Base-by-base conservation (phyloP, 1,140 invertebrate genomes). In the Gyrodactylus bullatarudis region DNA sequence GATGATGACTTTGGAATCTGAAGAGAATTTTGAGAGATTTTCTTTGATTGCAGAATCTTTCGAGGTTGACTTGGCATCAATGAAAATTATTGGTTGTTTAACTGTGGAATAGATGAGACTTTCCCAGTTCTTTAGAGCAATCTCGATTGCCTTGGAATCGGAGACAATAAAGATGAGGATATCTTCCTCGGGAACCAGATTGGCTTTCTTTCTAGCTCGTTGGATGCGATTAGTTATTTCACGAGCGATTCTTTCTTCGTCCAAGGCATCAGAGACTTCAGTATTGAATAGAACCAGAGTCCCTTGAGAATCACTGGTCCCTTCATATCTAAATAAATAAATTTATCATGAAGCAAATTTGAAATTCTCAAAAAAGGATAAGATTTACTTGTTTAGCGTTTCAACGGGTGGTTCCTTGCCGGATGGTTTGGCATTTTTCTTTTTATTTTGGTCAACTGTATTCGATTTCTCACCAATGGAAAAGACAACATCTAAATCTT, bases 151-250 rank as follows among this genome's bases (percentile, higher is more conserved):
- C n/a, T 8, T 8, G n/a, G 34, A 54, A n/a, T 54, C 34, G n/a
- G 34, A 8, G 8, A 16, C 34, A 54, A 54, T 54, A 54, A 54
- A 54, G 34, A 54, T 54, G 34, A 54, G 34, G n/a, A 54, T 54
- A 54, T 54, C 34, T 54, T 75, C 26, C 20, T 68, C 20, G n/a
- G 26, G 73, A 26, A 26, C 8, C 20, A 73, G 73, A 72, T 70
- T 69, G 19, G 75, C 80, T 80, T 93, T 91, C 80, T 98, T 98
- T n/a, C 94, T 83, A 0, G 98, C 81, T 81, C 94, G 95, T 78
- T 99, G 95, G 54, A 99, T 85, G 68, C 93, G 85, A 79, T 97
- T 98, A 25, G 95, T 90, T 8, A 98, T 86, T 82, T 98, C 94
- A 74, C 94, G 76, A 20, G 80, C 80, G n/a, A 81, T 75, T 23